Conservation (phyloP, 2,888 invertebrate species). For the Leptopilina drosophilae region DNA sequence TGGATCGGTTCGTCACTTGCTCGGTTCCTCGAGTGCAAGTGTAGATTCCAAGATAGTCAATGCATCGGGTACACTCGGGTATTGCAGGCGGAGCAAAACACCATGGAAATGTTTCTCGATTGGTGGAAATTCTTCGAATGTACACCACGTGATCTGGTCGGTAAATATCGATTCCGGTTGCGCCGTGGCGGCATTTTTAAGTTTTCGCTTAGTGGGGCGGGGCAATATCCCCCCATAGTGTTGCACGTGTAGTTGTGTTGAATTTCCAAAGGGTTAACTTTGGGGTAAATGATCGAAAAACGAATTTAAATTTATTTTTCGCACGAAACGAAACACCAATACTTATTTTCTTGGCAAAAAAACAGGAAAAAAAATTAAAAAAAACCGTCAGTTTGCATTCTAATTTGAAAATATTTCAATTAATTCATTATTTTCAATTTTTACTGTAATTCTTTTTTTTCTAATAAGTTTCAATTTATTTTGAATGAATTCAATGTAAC, state of each 20-base stretch:
- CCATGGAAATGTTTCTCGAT: constrained; percentile 61
- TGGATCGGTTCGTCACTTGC: constrained; percentile 22
- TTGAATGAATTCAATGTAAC: too few relatives aligned
- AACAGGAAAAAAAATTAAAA: too few relatives aligned
- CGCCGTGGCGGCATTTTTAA: constrained; percentile 90
- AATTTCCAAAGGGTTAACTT: constrained; percentile 39
- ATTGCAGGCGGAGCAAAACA: constrained; percentile 59
- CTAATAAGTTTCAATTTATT: too few relatives aligned
- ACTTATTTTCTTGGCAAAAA: too few relatives aligned
- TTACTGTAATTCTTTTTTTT: too few relatives aligned
- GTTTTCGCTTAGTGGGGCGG: constrained; percentile 78
- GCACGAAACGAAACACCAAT: not conserved
- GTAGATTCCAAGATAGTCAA: constrained; percentile 23
- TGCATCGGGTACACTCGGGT: constrained; percentile 50
- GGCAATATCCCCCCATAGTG: constrained; percentile 63
- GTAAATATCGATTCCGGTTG: constrained; percentile 87
- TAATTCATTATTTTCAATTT: too few relatives aligned
- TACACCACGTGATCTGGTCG: constrained; percentile 79
- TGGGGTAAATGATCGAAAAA: constrained; percentile 19
- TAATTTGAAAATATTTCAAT: too few relatives aligned
- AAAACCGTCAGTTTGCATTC: too few relatives aligned
- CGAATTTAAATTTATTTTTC: constrained; percentile 11
- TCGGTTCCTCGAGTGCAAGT: constrained; percentile 14
- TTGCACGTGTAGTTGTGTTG: constrained; percentile 44
- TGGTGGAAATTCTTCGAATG: constrained; percentile 68